Conservation (phyloP, 2,113 vertebrate genomes). For the Sigmodon hispidus region DNA sequence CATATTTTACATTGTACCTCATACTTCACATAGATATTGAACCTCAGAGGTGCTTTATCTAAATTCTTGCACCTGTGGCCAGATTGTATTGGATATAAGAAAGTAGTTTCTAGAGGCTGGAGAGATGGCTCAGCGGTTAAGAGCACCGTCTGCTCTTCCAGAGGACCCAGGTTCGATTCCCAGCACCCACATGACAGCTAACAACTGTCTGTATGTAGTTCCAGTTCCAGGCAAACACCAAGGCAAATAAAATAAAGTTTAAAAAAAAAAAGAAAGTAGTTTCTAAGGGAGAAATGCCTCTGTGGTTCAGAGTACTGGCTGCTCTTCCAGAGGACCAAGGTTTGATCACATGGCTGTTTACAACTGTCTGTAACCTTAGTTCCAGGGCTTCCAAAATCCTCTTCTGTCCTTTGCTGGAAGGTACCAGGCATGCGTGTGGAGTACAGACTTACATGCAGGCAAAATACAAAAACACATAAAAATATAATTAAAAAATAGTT, state of each 20-base stretch:
- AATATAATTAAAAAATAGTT: background rate
- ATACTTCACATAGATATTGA: background rate
- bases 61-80: background rate
- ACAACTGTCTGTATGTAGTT: background rate
- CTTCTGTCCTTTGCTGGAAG: background rate
- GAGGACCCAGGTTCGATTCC: background rate
- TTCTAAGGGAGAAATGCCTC: background rate
- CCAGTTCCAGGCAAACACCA: too few relatives aligned
- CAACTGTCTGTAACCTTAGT: background rate
- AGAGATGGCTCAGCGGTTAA: background rate
- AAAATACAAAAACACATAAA: background rate
- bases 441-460: background rate
- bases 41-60: background rate
- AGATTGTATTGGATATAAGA: background rate
- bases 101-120: background rate
- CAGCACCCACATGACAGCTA: background rate
- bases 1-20: background rate
- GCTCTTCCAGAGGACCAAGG: background rate
- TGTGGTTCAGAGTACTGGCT: background rate
- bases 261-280: background rate
- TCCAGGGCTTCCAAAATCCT: background rate
- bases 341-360: background rate
- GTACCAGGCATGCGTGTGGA: background rate
- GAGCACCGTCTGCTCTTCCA: background rate
- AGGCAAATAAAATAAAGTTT: too few relatives aligned